Conservation (phyloP, 2,113 vertebrate genomes). For the Ploceus nigricollis region DNA sequence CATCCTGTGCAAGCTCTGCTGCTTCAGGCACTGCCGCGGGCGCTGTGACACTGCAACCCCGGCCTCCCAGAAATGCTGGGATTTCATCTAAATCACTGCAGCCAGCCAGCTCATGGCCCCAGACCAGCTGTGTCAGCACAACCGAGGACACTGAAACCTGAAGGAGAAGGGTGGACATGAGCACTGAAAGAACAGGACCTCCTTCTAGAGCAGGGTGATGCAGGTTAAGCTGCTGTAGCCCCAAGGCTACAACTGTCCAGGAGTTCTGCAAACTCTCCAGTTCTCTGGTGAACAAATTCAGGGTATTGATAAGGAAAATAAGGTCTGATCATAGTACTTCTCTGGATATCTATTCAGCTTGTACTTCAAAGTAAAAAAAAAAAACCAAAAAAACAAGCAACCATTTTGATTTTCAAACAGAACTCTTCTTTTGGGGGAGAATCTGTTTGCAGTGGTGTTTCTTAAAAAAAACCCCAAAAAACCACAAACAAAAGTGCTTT, state of each 20-base stretch:
- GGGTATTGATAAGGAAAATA: neutral
- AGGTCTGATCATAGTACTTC: neutral
- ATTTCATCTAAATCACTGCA: neutral
- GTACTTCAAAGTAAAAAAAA: neutral
- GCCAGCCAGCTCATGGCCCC: rapidly evolving
- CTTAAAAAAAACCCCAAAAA: no score
- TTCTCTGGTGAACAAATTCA: neutral
- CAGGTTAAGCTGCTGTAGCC: neutral
- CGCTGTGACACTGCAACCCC: rapidly evolving
- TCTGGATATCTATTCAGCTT: neutral
- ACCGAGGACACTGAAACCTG: rapidly evolving
- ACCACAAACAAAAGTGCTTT: no score
- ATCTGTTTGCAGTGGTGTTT: neutral
- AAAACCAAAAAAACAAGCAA: neutral
- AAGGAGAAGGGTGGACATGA: neutral
- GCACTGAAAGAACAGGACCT: neutral
- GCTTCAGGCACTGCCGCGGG: rapidly evolving
- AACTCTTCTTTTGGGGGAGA: neutral
- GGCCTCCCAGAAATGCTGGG: neutral
- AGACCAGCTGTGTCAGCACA: neutral
- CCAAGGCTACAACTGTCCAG: neutral
- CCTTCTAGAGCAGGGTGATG: neutral
- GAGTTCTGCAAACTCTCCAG: neutral
- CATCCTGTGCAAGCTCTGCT: neutral
- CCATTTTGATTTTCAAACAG: neutral